Percentiles rank a stretch among this genome's conserved stretches.
phyloP scores from a whole-genome alignment of 2,113 vertebrate species.

The Sceloporus tristichus region DNA sequence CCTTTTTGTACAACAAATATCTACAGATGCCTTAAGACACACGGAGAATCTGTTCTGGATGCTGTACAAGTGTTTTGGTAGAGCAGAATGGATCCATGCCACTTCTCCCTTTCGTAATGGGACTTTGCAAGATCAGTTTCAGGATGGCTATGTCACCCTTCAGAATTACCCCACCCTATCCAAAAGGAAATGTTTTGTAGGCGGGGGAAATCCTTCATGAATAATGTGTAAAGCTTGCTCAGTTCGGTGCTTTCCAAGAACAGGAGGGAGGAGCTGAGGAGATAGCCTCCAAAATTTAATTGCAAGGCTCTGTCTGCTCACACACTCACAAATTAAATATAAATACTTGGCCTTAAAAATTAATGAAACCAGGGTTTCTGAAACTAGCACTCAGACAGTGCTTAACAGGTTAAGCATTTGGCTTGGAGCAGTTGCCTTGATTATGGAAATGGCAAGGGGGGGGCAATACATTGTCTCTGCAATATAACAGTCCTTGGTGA shows the following conservation, averaged over 20 bases:
- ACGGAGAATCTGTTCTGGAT: neutral
- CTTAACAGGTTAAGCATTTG: neutral
- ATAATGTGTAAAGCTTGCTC: neutral
- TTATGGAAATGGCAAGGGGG: neutral
- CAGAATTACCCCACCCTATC: neutral
- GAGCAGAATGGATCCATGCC: neutral
- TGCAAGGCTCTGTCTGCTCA: conserved; percentile 7
- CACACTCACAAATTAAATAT: conserved; percentile 23
- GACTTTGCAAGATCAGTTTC: neutral
- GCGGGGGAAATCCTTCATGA: neutral
- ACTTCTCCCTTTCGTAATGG: neutral
- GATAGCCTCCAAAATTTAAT: neutral
- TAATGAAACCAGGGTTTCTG: neutral
- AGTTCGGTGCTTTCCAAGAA: neutral
- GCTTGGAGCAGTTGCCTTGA: neutral
- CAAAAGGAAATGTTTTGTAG: conserved; percentile 7
- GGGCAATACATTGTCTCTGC: neutral
- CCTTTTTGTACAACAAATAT: neutral
- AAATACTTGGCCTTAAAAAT: conserved; percentile 28
- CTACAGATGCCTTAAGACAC: neutral
- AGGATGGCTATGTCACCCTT: neutral
- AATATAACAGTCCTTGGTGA: conserved; percentile 2
- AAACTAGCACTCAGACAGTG: neutral
- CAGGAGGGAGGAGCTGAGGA: conserved; percentile 14
- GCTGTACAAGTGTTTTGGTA: neutral